phyloP scores from a whole-genome alignment of 2,888 invertebrate genomes.

The Thymelicus sylvestris region DNA sequence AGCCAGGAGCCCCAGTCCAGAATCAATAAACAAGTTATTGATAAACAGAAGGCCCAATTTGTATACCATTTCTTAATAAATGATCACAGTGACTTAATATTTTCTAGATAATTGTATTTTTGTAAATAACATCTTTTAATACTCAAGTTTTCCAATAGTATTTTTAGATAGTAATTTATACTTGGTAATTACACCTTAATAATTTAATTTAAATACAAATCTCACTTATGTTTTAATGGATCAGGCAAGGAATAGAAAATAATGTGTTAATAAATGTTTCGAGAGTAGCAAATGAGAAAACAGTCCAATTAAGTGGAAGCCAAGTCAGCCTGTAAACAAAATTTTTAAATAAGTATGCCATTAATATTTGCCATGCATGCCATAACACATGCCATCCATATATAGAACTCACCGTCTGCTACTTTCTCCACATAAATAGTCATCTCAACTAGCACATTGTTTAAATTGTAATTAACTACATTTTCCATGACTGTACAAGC shows the following conservation, averaged over 20 bases:
- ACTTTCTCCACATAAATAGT: not conserved
- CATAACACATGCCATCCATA: not conserved
- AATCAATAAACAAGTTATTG: constrained; percentile 85
- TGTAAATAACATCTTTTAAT: constrained; percentile 46
- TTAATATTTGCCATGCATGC: not conserved
- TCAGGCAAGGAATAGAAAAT: constrained; percentile 26
- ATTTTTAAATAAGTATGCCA: not conserved
- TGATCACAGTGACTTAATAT: constrained; percentile 88
- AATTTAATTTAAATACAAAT: constrained; percentile 13
- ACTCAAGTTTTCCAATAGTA: constrained; percentile 57
- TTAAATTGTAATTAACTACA: not conserved
- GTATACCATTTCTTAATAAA: constrained; percentile 93
- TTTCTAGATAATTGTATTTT: constrained; percentile 71
- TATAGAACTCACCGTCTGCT: not conserved
- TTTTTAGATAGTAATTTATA: constrained; percentile 42
- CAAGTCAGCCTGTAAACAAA: not conserved
- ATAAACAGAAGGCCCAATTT: constrained; percentile 89
- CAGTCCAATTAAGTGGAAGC: not conserved
- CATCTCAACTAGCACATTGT: constrained; percentile 6
- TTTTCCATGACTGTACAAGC: constrained; percentile 8
- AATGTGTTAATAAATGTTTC: not conserved
- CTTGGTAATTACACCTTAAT: constrained; percentile 32
- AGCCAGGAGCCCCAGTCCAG: constrained; percentile 82
- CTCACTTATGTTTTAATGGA: constrained; percentile 14
- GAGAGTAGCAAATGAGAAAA: not conserved